Evolutionary conservation across 2,113 vertebrate species (phyloP), one percentile per base, ranked within the genome.

Genomic region (Thomomys bottae): DNA sequence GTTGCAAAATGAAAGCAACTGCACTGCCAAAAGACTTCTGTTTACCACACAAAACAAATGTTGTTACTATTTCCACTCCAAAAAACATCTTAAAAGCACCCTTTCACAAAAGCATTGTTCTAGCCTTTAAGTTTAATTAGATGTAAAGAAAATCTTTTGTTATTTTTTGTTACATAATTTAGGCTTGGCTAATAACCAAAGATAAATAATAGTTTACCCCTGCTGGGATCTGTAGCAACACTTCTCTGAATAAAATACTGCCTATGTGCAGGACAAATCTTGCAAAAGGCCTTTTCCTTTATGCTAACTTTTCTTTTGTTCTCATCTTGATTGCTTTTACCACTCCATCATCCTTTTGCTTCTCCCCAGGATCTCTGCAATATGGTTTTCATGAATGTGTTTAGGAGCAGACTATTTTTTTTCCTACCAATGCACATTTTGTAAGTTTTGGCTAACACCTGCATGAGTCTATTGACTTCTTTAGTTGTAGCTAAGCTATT

Each of bases 1-100:
- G 89, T 97, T 97, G 97, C 96, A 85, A 96, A 97, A 97, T 94
- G 83, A 95, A 98, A 97, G 72, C 92, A 97, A 97, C 68, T 61
- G 84, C 24, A 78, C 95, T 97, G 97, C 96, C 95, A 97, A 97
- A 98, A 97, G 89, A 67, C 93, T 97, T 98, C 96, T 98, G 95
- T 98, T 98, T 97, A 98, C 96, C 90, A 97, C 93, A 95, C 89
- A 96, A 96, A 97, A 97, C 90, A 97, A 97, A 97, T 97, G 92
- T 97, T 97, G 96, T 96, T 97, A 97, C 96, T 97, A 94, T 88
- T 97, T 92, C 96, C 96, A 81, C 96, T 98, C 94, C 90, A 96
- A 96, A 97, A 96, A 73, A 75, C 24, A 57, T 96, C 96, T 97
- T 97, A 98, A 98, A 97, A 97, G 95, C 88, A 96, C 96, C 88